Evolutionary conservation across 2,888 invertebrate species (phyloP), one percentile per base, ranked within the genome.

Genomic region (Tanypteryx hageni): DNA sequence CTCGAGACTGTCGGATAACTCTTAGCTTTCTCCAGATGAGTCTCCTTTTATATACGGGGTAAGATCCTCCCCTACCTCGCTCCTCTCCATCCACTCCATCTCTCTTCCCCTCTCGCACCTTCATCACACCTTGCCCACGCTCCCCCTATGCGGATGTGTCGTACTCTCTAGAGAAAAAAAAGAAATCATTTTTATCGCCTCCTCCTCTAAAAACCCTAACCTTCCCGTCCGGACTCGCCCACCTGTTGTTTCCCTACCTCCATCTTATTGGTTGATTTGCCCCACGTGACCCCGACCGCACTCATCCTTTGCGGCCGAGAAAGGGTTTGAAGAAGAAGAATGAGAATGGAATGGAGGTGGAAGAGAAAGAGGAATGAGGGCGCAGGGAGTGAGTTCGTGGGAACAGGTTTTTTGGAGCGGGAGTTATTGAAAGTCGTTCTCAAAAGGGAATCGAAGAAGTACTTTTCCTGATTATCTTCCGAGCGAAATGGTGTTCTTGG

Each of bases 91-190:
- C 68, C 18, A 13, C 44, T 44, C 64, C 64, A 11, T 5, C 44
- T 44, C 44, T 5, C 44, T 44, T 5, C 57, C 83, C n/a, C 57
- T 56, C 82, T 31, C 44, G 44, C 82, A 31, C 13, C 82, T 76
- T 58, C 85, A 58, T 85, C 89, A 64, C 89, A 68, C 89, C 64
- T 68, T 61, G 56, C 89, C 89, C 89, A 89, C 89, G 89, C 89
- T 89, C 64, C 16, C n/a, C 14, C 44, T n/a, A 89, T 31, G 68
- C 89, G 89, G 89, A 89, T 89, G 89, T 64, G 64, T 89, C 64
- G 89, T 89, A 31, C 61, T 57, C 31, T 31, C 86, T 59, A 64
- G 64, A 64, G 44, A 89, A 89, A 86, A 64, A 76, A 27, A 76
- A 76, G 76, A 76, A 76, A 76, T 76, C 76, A 76, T 27, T 76